Conservation (phyloP, 1,140 invertebrate species). For the Orchestia grillus region DNA sequence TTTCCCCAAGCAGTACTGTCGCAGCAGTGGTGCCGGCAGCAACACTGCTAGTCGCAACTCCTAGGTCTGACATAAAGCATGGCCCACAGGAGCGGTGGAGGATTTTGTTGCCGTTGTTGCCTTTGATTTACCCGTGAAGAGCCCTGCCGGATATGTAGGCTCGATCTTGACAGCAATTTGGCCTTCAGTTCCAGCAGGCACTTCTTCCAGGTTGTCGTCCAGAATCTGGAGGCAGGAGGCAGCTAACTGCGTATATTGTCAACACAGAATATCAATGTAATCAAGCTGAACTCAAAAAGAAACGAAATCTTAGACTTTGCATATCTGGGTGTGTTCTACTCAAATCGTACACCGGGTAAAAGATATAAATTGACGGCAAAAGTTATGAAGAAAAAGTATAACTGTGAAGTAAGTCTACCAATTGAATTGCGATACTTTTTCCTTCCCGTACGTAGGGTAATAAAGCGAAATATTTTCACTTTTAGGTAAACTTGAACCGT, state of each 20-base stretch:
- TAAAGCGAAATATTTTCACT: neutral
- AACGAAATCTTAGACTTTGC: no score
- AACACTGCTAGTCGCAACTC: neutral
- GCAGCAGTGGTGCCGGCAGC: no score
- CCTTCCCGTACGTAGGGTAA: neutral
- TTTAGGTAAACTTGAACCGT: neutral
- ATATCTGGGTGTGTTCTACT: no score
- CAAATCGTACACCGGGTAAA: no score
- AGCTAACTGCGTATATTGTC: neutral
- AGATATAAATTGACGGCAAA: neutral
- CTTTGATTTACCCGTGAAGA: slow-evolving; percentile 70
- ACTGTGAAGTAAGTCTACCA: neutral
- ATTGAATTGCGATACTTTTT: neutral
- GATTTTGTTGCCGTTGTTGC: neutral
- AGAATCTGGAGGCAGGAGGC: slow-evolving; percentile 70
- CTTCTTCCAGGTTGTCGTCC: slow-evolving; percentile 71
- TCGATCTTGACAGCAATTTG: slow-evolving; percentile 71
- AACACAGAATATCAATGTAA: neutral
- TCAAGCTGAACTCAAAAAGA: neutral
- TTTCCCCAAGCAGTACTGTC: no score
- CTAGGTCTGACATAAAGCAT: neutral
- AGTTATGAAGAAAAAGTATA: neutral
- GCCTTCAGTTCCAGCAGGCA: slow-evolving; percentile 70
- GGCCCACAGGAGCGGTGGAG: no score
- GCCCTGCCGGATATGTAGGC: slow-evolving; percentile 71